Conservation (phyloP, 2,113 vertebrate genomes). For the Tragelaphus buxtoni region DNA sequence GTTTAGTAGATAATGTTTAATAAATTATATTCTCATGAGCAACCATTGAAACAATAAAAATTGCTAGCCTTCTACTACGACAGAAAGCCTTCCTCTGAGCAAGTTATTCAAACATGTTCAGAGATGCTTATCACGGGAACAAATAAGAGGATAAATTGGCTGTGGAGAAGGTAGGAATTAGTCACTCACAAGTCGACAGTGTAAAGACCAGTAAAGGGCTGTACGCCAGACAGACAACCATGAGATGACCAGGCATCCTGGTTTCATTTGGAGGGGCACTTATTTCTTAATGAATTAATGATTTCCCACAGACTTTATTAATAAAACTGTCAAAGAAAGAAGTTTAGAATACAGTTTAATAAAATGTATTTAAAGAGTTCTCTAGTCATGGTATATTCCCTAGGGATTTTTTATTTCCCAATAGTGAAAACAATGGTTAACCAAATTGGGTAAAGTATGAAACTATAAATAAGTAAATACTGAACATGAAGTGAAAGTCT, state of each 20-base stretch:
- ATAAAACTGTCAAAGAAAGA: not conserved
- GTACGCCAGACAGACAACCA: not conserved
- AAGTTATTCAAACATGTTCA: slow-evolving; percentile 61
- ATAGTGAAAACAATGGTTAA: not conserved
- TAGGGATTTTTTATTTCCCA: not conserved
- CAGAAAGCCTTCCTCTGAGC: slow-evolving; percentile 45
- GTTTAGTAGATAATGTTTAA: slow-evolving; percentile 36
- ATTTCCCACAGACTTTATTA: not conserved
- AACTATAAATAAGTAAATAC: not conserved
- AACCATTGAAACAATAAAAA: slow-evolving; percentile 27
- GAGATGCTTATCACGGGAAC: slow-evolving; percentile 46
- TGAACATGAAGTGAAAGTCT: not conserved
- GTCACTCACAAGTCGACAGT: slow-evolving; percentile 38
- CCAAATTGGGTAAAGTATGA: not conserved
- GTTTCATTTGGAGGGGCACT: not conserved
- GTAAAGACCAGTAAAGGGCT: not conserved
- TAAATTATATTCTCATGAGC: slow-evolving; percentile 39
- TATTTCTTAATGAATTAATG: not conserved
- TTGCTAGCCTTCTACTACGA: slow-evolving; percentile 32
- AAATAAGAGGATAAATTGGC: slow-evolving; percentile 35
- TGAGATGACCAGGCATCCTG: not conserved
- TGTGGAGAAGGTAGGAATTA: slow-evolving; percentile 47
- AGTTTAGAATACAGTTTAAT: not conserved
- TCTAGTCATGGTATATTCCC: not conserved
- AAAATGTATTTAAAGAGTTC: not conserved